Evolutionary conservation across 2,888 invertebrate genomes (phyloP).

Genomic region (Metellina segmentata): DNA sequence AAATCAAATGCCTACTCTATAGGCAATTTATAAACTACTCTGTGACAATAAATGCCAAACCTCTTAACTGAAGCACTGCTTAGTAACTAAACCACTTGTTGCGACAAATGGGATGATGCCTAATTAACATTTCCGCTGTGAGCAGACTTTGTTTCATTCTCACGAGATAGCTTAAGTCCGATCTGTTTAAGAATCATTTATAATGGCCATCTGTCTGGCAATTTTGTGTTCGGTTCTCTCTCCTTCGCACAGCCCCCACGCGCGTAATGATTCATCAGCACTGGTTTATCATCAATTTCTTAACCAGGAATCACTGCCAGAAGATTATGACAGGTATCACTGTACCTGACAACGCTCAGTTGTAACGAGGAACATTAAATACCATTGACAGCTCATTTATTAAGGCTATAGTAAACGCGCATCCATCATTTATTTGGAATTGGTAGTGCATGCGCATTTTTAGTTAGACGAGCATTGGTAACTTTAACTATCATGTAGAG

Average conservation of each 20-base stretch:
- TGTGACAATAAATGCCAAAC: too few relatives aligned
- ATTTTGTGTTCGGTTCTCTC: neutral
- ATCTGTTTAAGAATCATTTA: neutral
- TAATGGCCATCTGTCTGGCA: neutral
- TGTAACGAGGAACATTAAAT: conserved; percentile 47
- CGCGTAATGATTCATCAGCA: neutral
- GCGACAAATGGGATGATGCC: neutral
- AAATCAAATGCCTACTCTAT: too few relatives aligned
- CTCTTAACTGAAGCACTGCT: too few relatives aligned
- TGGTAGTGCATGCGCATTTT: neutral
- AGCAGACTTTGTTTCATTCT: neutral
- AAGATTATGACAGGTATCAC: conserved; percentile 62
- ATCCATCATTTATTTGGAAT: neutral
- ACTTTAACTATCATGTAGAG: too few relatives aligned
- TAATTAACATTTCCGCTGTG: neutral
- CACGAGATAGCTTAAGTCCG: neutral
- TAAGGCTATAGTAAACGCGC: conserved; percentile 1
- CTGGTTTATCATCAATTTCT: conserved; percentile 55
- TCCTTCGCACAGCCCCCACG: neutral
- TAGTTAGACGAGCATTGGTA: neutral
- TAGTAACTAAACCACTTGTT: too few relatives aligned
- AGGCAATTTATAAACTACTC: too few relatives aligned
- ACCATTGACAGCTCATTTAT: conserved; percentile 59
- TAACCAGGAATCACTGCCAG: conserved; percentile 48
- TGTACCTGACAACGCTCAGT: conserved; percentile 48